Evolutionary conservation across 2,113 vertebrate species (phyloP).

Genomic region (Carettochelys insculpta): DNA sequence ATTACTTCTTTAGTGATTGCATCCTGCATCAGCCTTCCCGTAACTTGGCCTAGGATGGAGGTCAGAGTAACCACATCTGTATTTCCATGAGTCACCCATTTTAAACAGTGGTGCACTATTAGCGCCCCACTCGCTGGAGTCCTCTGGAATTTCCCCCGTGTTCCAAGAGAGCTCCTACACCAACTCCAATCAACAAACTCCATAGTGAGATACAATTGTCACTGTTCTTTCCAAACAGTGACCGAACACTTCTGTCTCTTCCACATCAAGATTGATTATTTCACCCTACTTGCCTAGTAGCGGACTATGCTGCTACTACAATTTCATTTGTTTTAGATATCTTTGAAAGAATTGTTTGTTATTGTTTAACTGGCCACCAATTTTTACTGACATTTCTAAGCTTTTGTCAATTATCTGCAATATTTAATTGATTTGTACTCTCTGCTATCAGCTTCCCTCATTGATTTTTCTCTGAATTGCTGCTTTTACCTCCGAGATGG

Average conservation of each 20-base stretch:
- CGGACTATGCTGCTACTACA: background rate
- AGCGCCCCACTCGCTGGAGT: background rate
- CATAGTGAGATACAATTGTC: background rate
- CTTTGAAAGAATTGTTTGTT: background rate
- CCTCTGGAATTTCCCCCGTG: background rate
- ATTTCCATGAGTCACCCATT: fast-evolving
- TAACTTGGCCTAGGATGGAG: background rate
- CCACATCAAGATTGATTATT: fast-evolving
- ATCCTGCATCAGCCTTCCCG: background rate
- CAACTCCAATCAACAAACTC: background rate
- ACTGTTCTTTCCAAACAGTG: background rate
- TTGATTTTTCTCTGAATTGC: fast-evolving
- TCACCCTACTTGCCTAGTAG: background rate
- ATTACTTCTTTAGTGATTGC: background rate
- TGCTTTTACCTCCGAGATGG: background rate
- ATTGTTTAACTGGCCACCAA: background rate
- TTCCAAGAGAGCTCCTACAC: background rate
- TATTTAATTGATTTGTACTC: background rate
- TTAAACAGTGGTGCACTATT: background rate
- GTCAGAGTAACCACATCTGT: background rate
- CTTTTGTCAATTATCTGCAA: background rate
- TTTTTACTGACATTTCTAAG: no score
- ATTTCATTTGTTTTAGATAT: background rate
- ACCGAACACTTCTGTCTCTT: background rate
- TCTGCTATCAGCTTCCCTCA: background rate